Base-by-base conservation (phyloP, 2,797 vertebrate species). In the Distichodus sexfasciatus region DNA sequence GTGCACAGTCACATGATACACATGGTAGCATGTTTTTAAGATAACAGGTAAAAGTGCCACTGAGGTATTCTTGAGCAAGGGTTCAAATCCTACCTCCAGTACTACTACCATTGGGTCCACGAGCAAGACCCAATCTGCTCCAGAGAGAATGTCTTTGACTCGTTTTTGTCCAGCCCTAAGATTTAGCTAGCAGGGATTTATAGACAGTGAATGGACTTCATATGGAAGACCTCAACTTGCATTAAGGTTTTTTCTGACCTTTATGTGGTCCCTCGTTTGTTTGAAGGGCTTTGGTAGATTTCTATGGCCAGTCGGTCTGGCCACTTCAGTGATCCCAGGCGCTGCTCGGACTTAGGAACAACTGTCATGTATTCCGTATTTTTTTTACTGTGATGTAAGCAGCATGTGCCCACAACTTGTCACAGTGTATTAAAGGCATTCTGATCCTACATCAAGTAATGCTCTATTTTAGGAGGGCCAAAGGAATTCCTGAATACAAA, bases 401-500 rank as follows among this genome's bases (percentile, higher is more conserved):
- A 84, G 70, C 75, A 83, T 83, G 71, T 83, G 43, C 21, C 68
- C 60, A 46, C 81, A 74, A 61, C 28, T 50, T 87, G 85, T 85
- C 80, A 86, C 81, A 74, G 78, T 79, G 63, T 84, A 82, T 89
- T 87, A 84, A 86, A 85, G 74, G 71, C 73, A 76, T 78, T 82
- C 78, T 80, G 71, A 78, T 79, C 73, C 79, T 72, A 71, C 71
- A 80, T 84, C 77, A 79, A 86, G 79, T 79, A 81, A 81, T 87
- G 72, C 70, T 84, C 86, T 88, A 86, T 90, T 89, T 92, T 88
- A 84, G 87, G 82, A 87, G 81, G 82, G 83, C 82, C 79, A 17
- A 80, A 85, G 82, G 72, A 89, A 91, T 91, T 90, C 82, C 80
- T 76, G 76, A 75, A 85, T 90, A 88, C 80, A 86, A 89, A 89